These are phyloP conservation scores for Acronicta psi DNA, from an alignment of 2,888 invertebrate species.

Conservation along the genomic window DNA sequence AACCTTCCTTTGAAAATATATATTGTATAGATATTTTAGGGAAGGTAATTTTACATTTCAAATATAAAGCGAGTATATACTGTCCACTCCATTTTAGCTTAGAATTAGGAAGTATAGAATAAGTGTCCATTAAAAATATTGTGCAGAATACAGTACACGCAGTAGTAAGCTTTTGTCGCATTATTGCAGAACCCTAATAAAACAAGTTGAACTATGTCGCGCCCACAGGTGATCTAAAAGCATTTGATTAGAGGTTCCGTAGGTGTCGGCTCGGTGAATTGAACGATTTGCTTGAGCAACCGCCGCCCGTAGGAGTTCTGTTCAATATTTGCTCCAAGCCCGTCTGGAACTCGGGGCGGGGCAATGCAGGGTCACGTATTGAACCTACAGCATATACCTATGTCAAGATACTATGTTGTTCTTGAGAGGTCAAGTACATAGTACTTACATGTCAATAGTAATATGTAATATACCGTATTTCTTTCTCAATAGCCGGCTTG, in stretches of 20 bases:
- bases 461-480: too few relatives aligned
- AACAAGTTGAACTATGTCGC: constrained; percentile 41
- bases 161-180: not conserved
- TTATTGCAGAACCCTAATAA: constrained; percentile 22
- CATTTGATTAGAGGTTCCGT: constrained; percentile 55
- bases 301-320: constrained; percentile 35
- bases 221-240: constrained; percentile 59
- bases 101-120: too few relatives aligned
- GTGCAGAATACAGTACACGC: not conserved
- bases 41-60: not conserved
- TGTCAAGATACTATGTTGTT: not conserved
- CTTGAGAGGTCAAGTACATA: not conserved
- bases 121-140: too few relatives aligned
- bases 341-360: not conserved
- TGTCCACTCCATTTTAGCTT: too few relatives aligned
- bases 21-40: too few relatives aligned
- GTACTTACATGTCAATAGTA: not conserved
- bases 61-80: too few relatives aligned
- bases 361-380: constrained; percentile 1
- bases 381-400: not conserved
- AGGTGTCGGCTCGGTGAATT: constrained; percentile 46
- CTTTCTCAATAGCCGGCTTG: too few relatives aligned
- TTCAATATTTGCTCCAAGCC: constrained; percentile 17
- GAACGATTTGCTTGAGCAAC: constrained; percentile 40
- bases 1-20: not conserved